These are phyloP conservation scores for Rhamnusium bicolor DNA, from an alignment of 2,888 invertebrate species.

Conservation along the genomic window DNA sequence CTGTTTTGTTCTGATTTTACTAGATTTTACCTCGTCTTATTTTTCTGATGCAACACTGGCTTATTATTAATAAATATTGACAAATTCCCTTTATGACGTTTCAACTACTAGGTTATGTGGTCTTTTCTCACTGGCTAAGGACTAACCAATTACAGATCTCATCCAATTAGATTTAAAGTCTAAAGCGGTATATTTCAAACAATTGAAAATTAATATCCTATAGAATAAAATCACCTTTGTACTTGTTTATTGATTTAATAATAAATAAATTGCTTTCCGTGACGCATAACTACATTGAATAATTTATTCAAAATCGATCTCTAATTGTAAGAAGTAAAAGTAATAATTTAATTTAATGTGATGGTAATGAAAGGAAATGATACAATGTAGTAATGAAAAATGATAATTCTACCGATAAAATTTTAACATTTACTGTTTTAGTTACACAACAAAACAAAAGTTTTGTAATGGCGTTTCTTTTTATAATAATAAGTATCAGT, in stretches of 20 bases:
- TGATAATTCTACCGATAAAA: too few species aligned
- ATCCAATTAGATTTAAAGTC: background rate
- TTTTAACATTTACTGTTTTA: too few species aligned
- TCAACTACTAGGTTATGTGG: conserved; percentile 26
- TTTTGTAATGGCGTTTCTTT: too few species aligned
- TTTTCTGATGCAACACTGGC: conserved; percentile 18
- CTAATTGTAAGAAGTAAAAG: background rate
- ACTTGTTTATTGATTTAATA: too few species aligned
- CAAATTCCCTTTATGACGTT: background rate
- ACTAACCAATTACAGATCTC: background rate
- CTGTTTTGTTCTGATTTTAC: conserved; percentile 7
- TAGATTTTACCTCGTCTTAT: background rate
- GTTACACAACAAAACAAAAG: too few species aligned
- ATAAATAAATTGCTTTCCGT: background rate
- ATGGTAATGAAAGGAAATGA: too few species aligned
- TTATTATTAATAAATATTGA: conserved; percentile 22
- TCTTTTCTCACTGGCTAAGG: conserved; percentile 20
- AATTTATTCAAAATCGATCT: background rate
- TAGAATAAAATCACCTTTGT: too few species aligned
- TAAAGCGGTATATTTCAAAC: conserved; percentile 14
- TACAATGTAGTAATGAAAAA: too few species aligned
- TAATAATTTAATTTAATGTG: too few species aligned
- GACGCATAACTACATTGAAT: background rate
- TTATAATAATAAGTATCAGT: too few species aligned
- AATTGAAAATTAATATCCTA: background rate